phyloP scores from a whole-genome alignment of 2,113 vertebrate genomes.

The Toxotes chatareus region DNA sequence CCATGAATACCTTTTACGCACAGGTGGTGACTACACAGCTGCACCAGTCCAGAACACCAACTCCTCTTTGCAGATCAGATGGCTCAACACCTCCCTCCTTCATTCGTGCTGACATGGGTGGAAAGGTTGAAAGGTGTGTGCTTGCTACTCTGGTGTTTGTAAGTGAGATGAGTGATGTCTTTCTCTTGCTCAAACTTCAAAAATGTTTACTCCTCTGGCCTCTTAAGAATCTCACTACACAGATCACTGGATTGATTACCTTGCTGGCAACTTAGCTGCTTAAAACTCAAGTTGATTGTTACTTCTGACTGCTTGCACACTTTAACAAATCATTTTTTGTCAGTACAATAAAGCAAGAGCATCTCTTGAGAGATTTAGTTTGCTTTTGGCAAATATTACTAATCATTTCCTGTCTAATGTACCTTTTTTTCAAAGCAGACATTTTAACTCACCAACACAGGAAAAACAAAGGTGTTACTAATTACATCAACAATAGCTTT shows the following conservation, averaged over 20 bases:
- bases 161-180: slow-evolving; percentile 29
- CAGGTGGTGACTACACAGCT: slow-evolving; percentile 40
- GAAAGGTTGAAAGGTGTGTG: slow-evolving; percentile 5
- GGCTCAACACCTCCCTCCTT: slow-evolving; percentile 42
- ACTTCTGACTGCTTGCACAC: background rate
- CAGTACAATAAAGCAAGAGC: background rate
- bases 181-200: background rate
- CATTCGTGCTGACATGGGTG: slow-evolving; percentile 23
- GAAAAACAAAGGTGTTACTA: background rate
- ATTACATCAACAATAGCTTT: background rate
- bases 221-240: slow-evolving; percentile 6
- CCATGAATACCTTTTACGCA: slow-evolving; percentile 64
- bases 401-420: background rate
- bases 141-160: background rate
- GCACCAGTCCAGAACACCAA: slow-evolving; percentile 24
- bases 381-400: too few relatives aligned
- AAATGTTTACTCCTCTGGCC: background rate
- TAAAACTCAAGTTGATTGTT: background rate
- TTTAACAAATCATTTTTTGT: background rate
- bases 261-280: background rate
- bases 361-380: background rate
- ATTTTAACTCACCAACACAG: background rate
- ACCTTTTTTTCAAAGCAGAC: background rate
- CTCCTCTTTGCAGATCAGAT: slow-evolving; percentile 30
- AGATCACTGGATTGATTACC: background rate